Conservation (phyloP, 2,113 vertebrate genomes). For the Xiphorhynchus elegans region DNA sequence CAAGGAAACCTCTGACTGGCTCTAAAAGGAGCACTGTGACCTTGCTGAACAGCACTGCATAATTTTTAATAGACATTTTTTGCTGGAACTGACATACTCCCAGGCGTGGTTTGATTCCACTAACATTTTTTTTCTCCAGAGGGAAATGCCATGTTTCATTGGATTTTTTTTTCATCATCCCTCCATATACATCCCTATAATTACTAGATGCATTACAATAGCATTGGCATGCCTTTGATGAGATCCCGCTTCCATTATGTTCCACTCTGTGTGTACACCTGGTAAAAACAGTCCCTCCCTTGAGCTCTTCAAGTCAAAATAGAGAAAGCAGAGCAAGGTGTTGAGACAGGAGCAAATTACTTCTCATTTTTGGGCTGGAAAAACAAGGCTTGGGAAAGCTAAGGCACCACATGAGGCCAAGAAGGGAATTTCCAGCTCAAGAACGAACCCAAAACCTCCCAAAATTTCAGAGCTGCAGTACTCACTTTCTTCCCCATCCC, state of each 20-base stretch:
- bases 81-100: slow-evolving; percentile 49
- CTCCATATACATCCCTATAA: slow-evolving; percentile 26
- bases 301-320: slow-evolving; percentile 50
- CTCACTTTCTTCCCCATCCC: fast-evolving
- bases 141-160: slow-evolving; percentile 52
- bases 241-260: neutral
- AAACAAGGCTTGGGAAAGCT: neutral
- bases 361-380: neutral
- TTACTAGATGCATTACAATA: slow-evolving; percentile 44
- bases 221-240: slow-evolving; percentile 5
- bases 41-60: slow-evolving; percentile 50
- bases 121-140: slow-evolving; percentile 21
- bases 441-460: fast-evolving
- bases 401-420: neutral
- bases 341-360: slow-evolving; percentile 57
- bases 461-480: neutral
- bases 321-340: slow-evolving; percentile 15
- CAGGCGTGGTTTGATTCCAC: neutral
- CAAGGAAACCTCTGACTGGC: slow-evolving; percentile 16
- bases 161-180: neutral
- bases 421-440: neutral
- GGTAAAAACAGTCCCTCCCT: slow-evolving; percentile 36
- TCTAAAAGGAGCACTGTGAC: slow-evolving; percentile 20
- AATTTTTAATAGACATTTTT: slow-evolving; percentile 60
- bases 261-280: neutral